phyloP scores from a whole-genome alignment of 2,888 invertebrate species.

The Perithous albicinctus region DNA sequence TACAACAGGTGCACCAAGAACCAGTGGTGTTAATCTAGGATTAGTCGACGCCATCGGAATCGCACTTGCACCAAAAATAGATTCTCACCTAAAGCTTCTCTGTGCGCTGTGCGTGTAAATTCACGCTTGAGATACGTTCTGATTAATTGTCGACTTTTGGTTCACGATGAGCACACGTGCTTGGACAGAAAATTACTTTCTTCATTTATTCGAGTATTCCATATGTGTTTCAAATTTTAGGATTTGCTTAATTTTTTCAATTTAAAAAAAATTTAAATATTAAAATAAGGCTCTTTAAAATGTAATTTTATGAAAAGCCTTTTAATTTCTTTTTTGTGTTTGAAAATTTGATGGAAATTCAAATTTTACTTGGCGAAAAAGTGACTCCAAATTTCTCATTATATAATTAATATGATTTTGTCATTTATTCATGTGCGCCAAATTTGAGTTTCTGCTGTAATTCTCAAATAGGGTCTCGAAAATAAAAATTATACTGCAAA shows the following conservation, averaged over 20 bases:
- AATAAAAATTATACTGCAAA: no score
- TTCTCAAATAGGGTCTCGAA: no score
- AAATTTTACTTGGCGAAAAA: neutral
- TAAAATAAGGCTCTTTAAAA: no score
- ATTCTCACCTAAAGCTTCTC: constrained; percentile 23
- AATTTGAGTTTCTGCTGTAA: no score
- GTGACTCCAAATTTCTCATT: neutral
- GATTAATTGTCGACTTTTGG: constrained; percentile 1
- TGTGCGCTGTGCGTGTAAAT: constrained; percentile 30
- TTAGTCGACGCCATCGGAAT: constrained; percentile 14
- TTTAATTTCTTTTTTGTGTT: neutral
- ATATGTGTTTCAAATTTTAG: neutral
- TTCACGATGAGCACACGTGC: constrained; percentile 5
- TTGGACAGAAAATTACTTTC: neutral
- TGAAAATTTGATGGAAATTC: neutral
- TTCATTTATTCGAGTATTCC: neutral
- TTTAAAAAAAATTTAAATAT: neutral
- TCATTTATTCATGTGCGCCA: no score
- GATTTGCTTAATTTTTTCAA: no score
- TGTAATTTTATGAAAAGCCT: neutral
- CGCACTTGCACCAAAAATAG: constrained; percentile 48
- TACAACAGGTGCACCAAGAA: constrained; percentile 42
- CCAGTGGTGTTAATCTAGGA: neutral
- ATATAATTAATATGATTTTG: neutral
- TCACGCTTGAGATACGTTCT: constrained; percentile 21